Evolutionary conservation across 1,140 invertebrate genomes (phyloP).

Genomic region (Bombus sibiricus): DNA sequence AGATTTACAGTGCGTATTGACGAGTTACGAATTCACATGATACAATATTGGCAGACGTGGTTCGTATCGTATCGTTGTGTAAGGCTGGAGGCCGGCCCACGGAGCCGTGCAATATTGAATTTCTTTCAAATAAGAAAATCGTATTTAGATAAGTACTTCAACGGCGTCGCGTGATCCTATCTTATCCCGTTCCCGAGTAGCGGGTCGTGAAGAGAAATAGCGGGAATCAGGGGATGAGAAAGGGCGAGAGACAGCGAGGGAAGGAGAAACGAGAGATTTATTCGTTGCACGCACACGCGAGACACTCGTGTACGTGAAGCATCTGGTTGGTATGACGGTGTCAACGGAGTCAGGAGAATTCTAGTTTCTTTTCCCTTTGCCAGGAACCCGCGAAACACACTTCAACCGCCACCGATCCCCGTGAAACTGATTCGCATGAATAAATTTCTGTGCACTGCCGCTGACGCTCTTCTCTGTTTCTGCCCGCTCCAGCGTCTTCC

Average conservation of each 20-base stretch:
- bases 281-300: conserved; percentile 38
- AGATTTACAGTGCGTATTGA: not conserved
- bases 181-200: conserved; percentile 48
- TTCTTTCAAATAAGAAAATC: conserved; percentile 51
- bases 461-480: not conserved
- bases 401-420: conserved; percentile 7
- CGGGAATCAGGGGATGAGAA: not conserved
- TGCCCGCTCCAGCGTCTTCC: not conserved
- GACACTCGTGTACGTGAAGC: conserved; percentile 1
- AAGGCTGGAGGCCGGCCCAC: not conserved
- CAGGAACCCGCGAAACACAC: conserved; percentile 32
- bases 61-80: not conserved
- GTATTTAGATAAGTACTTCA: conserved; percentile 52
- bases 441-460: conserved; percentile 42
- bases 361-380: conserved; percentile 42
- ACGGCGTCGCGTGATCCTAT: conserved; percentile 47
- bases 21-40: not conserved
- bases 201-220: conserved; percentile 34
- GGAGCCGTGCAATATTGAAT: conserved; percentile 27
- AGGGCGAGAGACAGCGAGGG: not conserved
- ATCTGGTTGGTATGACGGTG: conserved; percentile 36
- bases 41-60: not conserved
- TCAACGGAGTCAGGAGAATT: conserved; percentile 39
- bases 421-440: conserved; percentile 62
- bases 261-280: conserved; percentile 52